phyloP scores from a whole-genome alignment of 2,797 vertebrate species.

The Fratercula arctica region DNA sequence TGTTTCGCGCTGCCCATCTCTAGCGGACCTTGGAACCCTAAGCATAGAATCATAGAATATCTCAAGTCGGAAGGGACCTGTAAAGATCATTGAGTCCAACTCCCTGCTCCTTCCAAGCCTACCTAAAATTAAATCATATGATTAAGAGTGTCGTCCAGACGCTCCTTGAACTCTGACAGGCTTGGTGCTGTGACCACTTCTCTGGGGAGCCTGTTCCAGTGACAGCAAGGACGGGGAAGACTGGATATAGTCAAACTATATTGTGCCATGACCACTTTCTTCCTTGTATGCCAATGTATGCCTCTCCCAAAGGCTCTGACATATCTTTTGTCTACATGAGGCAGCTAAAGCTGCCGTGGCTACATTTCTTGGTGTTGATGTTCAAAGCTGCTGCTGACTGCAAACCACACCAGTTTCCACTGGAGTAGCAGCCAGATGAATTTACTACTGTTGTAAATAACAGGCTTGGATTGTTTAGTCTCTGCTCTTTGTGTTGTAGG shows the following conservation, averaged over 20 bases:
- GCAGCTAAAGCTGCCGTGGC: background rate
- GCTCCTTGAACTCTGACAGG: background rate
- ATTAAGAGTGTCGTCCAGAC: background rate
- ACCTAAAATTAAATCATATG: background rate
- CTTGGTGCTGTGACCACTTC: background rate
- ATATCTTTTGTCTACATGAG: background rate
- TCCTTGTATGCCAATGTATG: background rate
- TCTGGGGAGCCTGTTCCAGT: background rate
- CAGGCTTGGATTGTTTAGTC: constrained; percentile 16
- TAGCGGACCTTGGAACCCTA: background rate
- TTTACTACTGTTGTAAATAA: constrained; percentile 39
- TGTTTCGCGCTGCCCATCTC: background rate
- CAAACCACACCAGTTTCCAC: background rate
- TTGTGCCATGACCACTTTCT: background rate
- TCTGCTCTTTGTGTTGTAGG: background rate
- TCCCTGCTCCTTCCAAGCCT: background rate
- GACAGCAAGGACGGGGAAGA: background rate
- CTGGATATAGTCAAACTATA: background rate
- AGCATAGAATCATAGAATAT: background rate
- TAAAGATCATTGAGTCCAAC: background rate
- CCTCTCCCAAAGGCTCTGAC: background rate
- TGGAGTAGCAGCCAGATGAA: background rate
- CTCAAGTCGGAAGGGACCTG: background rate
- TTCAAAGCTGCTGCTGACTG: constrained; percentile 2
- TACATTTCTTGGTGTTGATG: background rate